Percentiles rank a stretch among this genome's conserved stretches.
Conservation (phyloP, 2,113 vertebrate species). For the Alligator sinensis region DNA sequence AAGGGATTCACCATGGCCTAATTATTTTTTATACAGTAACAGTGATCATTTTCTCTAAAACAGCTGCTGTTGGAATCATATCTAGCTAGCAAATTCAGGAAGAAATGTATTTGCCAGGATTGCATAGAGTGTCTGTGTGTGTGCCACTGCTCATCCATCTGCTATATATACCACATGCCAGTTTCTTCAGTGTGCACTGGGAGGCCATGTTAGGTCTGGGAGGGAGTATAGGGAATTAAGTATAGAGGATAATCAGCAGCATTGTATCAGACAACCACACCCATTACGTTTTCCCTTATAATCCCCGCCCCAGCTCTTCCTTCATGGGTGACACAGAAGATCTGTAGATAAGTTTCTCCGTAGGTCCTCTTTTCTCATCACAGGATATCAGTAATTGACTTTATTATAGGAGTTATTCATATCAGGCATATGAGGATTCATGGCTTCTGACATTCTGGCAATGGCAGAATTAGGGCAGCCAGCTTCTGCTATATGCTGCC, state of each 20-base stretch:
- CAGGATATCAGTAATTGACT: neutral
- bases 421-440: neutral
- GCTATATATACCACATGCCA: constrained; percentile 28
- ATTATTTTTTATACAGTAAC: constrained; percentile 23
- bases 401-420: neutral
- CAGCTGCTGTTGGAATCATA: constrained; percentile 40
- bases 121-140: constrained; percentile 40
- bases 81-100: constrained; percentile 51
- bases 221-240: constrained; percentile 2
- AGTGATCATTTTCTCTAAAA: constrained; percentile 1
- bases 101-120: constrained; percentile 30
- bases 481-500: neutral
- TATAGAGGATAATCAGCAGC: neutral
- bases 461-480: neutral
- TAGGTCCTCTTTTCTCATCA: neutral
- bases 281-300: fast-evolving
- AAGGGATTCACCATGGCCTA: neutral
- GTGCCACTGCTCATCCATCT: constrained; percentile 38
- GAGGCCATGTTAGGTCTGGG: neutral
- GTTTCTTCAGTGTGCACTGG: neutral
- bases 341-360: neutral
- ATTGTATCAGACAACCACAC: neutral
- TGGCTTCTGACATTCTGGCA: constrained; percentile 4
- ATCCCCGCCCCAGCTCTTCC: neutral
- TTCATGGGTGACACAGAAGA: neutral